Conservation (phyloP, 2,888 invertebrate species). For the Dryococelus australis region DNA sequence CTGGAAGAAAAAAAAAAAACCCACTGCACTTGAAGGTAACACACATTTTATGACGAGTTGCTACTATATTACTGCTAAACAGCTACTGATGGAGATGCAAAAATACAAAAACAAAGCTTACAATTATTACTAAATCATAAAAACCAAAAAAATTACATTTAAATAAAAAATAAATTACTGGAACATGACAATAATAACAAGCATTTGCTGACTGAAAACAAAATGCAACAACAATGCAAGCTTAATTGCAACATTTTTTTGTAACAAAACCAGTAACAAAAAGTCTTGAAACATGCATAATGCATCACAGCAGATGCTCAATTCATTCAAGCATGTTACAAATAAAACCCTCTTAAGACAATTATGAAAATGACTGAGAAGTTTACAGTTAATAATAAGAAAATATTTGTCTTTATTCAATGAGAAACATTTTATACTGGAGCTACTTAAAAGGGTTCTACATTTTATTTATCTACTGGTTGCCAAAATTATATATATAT, state of each 20-base stretch:
- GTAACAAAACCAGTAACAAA: neutral
- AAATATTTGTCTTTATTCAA: no score
- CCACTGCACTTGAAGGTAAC: no score
- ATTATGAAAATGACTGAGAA: neutral
- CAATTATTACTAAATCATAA: no score
- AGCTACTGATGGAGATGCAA: no score
- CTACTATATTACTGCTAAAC: no score
- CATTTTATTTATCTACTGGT: slow-evolving; percentile 36
- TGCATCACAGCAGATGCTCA: neutral
- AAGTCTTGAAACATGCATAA: neutral
- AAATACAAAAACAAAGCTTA: no score
- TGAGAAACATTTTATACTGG: no score
- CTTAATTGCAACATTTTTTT: neutral
- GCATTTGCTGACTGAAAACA: neutral
- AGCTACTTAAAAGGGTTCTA: slow-evolving; percentile 25
- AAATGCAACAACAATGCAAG: neutral
- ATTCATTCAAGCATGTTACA: neutral
- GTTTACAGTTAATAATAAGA: slow-evolving; percentile 11
- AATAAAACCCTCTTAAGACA: slow-evolving; percentile 26
- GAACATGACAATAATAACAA: neutral
- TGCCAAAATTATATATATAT: neutral
- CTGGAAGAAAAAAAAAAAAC: no score
- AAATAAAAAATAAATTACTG: no score
- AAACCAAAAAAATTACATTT: no score
- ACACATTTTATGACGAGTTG: no score